Base-by-base conservation (phyloP, 2,888 invertebrate species). In the Sinohyriopsis cumingii region DNA sequence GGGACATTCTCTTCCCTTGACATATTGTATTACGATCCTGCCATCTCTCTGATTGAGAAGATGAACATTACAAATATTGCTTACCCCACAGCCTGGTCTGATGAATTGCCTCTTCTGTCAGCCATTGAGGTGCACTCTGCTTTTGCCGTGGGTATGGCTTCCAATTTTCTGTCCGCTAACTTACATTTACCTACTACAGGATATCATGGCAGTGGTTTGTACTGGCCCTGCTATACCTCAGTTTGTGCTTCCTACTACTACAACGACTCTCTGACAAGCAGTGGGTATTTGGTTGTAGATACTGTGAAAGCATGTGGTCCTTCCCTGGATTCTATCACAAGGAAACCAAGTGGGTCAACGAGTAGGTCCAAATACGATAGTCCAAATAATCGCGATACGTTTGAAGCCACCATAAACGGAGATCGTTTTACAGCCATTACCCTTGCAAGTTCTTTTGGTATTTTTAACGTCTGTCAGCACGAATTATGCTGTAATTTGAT, bases 1-100 rank as follows among this genome's bases (percentile, higher is more conserved):
- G 95, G 95, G 0, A 93, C 94, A 79, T 94, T 94, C 86, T 93
- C 94, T 66, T 96, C 96, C 88, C 96, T 95, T 86, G 96, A 96
- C 86, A 92, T 96, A 15, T 88, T 95, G 80, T 95, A 94, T 90
- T 92, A 93, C 82, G 89, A 92, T 6, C 95, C 95, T 0, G 92
- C 93, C 0, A 90, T 93, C 19, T 91, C 92, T 72, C 88, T 93
- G n/a, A 91, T 93, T 0, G 89, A 91, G 75, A 91, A 92, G 68
- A 79, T 89, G 3, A 91, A 91, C 3, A 82, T 94, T 1, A 93
- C 91, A 22, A 93, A 94, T 79, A 88, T 95, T 18, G 89, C 94
- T 3, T 94, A 92, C 80, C 91, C 94, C 0, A 93, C 94, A 0
- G 94, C 66, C 5, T 62, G 62, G 62, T 53, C 45, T 5, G 54